Evolutionary conservation across 2,113 vertebrate species (phyloP).

Genomic region (Oxyura jamaicensis): DNA sequence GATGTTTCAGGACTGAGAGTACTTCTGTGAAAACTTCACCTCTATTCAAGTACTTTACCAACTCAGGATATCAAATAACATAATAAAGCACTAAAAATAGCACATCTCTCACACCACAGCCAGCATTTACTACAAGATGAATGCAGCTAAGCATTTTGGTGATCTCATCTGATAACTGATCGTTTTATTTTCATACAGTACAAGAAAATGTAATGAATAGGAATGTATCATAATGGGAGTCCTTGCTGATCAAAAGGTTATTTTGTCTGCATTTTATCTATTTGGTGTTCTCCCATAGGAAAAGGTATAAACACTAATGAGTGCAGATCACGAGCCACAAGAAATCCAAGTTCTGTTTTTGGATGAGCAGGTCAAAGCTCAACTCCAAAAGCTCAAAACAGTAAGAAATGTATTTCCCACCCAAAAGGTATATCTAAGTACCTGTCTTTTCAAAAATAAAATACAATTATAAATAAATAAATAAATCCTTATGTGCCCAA

Average conservation of each 20-base stretch:
- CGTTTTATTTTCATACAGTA: background rate
- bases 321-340: background rate
- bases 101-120: background rate
- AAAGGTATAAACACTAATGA: background rate
- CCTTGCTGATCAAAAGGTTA: background rate
- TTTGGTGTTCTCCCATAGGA: background rate
- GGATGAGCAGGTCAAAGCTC: background rate
- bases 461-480: too few relatives aligned
- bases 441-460: background rate
- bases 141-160: background rate
- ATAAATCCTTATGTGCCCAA: background rate
- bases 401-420: background rate
- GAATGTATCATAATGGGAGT: background rate
- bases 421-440: background rate
- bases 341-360: background rate
- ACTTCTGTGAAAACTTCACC: background rate
- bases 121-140: background rate
- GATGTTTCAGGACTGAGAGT: background rate
- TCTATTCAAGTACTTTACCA: constrained; percentile 12
- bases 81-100: constrained; percentile 14
- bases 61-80: constrained; percentile 19
- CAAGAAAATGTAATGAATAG: background rate
- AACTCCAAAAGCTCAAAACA: background rate
- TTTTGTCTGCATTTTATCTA: background rate
- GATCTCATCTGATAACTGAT: background rate